phyloP scores from a whole-genome alignment of 2,113 vertebrate genomes.

The Cavia porcellus region DNA sequence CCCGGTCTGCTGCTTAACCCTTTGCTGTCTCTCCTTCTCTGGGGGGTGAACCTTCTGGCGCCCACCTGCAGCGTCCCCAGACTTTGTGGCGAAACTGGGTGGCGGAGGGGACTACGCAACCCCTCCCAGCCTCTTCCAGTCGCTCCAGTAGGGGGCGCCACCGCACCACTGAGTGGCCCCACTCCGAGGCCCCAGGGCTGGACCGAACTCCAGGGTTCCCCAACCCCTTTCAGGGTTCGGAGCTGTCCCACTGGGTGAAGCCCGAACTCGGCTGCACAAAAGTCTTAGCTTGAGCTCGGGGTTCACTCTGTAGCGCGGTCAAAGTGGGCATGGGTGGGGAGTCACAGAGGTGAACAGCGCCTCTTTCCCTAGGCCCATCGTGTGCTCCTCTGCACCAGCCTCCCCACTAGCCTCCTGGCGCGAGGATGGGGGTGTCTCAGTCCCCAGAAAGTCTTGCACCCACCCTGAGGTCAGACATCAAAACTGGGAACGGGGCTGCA shows the following conservation, averaged over 20 bases:
- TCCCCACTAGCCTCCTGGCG: background rate
- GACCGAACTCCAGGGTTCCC: background rate
- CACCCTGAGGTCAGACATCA: background rate
- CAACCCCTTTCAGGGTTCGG: background rate
- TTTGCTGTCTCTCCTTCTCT: background rate
- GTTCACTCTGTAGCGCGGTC: background rate
- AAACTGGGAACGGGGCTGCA: background rate
- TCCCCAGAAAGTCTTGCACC: background rate
- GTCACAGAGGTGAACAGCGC: background rate
- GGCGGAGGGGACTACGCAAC: background rate
- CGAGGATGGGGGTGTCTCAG: background rate
- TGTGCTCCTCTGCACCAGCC: background rate
- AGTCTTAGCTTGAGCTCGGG: background rate
- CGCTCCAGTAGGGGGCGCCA: constrained; percentile 63
- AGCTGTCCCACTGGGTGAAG: background rate
- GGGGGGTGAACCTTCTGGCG: background rate
- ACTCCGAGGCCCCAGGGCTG: background rate
- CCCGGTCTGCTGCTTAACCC: constrained; percentile 69
- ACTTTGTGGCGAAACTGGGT: background rate
- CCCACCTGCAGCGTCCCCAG: background rate
- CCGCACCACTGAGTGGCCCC: background rate
- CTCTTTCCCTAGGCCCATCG: background rate
- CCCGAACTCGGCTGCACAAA: background rate
- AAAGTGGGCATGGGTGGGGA: background rate
- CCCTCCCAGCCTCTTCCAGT: background rate